Evolutionary conservation across 1,140 invertebrate genomes (phyloP), one percentile per base, ranked within the genome.

Genomic region (Cylas formicarius): DNA sequence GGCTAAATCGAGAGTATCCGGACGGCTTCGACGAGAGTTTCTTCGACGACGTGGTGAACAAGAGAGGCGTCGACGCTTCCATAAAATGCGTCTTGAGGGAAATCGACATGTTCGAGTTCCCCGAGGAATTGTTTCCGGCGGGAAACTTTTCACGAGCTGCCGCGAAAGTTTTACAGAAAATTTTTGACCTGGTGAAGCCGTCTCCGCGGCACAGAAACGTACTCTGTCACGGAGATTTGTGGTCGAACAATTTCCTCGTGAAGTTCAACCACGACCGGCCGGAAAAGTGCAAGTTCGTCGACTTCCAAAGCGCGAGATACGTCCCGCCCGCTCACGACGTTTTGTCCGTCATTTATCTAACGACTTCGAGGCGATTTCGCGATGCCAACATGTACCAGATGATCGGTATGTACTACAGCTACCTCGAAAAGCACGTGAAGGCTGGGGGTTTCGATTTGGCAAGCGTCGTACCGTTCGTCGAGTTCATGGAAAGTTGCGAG

Each of bases 261-360:
- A 65, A 66, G 54, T 2, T 10, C 35, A 37, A 44, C 44, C 29
- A 58, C 44, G 42, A 52, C 23, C 22, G 39, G 19, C 19, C 41
- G 31, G 51, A 52, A 0, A 37, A 46, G 6, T 67, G 67, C 17
- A 45, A 68, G 32, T 44, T 72, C 0, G 50, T 72, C 16, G 70
- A 72, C 55, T 72, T 61, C 45, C 68, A 72, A 50, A 67, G 63
- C 41, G 37, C 61, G 2, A 53, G 68, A 10, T 71, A 70, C 44
- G 62, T 46, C 2, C 68, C 69, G 7, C 71, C 70, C 0, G 62
- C 68, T 2, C 68, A 71, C 24, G 71, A 72, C 43, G 31, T 72
- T 1, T 62, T 69, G 52, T 48, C 57, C 0, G 56, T 68, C 17
- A 36, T 72, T 3, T 69, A 70, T 38, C 29, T 67, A 29, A 67